Evolutionary conservation across 2,888 invertebrate species (phyloP), one percentile per base, ranked within the genome.

Genomic region (Diadegma fenestrale): DNA sequence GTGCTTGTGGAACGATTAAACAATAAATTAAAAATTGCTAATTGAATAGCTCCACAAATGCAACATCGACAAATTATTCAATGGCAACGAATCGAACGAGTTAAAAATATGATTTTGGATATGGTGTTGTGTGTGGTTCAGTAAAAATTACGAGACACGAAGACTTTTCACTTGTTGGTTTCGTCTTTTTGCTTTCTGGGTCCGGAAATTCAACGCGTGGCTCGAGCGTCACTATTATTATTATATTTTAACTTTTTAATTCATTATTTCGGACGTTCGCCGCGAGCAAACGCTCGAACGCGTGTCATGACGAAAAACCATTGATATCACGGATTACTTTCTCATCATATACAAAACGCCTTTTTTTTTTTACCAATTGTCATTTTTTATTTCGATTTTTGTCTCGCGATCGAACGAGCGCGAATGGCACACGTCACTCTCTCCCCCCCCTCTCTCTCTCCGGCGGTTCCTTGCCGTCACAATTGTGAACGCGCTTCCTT

Each of bases 401-500:
- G 63, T 66, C 51, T 76, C 64, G 76, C 73, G 79, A 75, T 83
- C 72, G 68, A 86, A 61, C 64, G 75, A 82, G 69, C 63, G 71
- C 79, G 82, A 82, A 87, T 86, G 81, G 84, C 84, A 86, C 79
- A 82, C 78, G 77, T 82, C 81, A 77, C 79, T 81, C 78, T 77
- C 71, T 84, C 45, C 73, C 71, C 84, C 58, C 79, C 72, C 85
- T 83, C 41, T 58, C 66, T 78, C 76, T 80, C 54, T 48, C 73
- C 26, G 71, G 75, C 54, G 43, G 17, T 76, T 33, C 63, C 6
- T 22, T 58, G 75, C 78, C 72, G 72, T 76, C 83, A 71, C 77
- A 33, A 58, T 73, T 76, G 81, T 64, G 77, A 71, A 66, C 64
- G 45, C 76, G 63, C 69, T 80, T 76, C 92, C 91, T 90, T 91